These are phyloP conservation scores for Tubiluchus corallicola DNA, from an alignment of 2,888 invertebrate species.

Conservation along the genomic window DNA sequence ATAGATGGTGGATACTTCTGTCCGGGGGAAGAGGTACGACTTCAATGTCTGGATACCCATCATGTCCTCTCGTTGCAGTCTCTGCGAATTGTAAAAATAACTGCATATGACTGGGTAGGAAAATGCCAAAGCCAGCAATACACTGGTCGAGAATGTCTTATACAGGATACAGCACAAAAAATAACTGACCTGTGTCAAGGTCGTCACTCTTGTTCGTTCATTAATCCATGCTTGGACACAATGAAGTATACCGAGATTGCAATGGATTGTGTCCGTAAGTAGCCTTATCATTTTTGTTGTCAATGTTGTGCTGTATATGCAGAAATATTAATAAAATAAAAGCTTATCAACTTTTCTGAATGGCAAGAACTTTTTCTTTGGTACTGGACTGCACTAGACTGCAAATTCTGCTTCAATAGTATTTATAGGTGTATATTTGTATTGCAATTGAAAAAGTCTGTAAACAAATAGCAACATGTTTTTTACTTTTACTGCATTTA, in stretches of 20 bases:
- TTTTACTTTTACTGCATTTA: no score
- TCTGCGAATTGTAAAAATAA: not conserved
- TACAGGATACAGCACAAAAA: not conserved
- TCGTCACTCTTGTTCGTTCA: not conserved
- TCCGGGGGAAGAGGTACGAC: not conserved
- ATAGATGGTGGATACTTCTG: not conserved
- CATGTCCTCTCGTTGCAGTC: not conserved
- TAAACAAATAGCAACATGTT: no score
- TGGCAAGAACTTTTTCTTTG: no score
- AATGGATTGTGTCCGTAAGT: slow-evolving; percentile 1
- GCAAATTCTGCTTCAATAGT: no score
- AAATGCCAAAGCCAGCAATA: not conserved
- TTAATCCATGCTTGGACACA: not conserved
- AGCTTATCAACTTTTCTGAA: no score
- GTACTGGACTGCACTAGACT: no score
- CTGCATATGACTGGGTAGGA: not conserved
- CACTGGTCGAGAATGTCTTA: not conserved
- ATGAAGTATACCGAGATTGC: not conserved
- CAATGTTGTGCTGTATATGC: no score
- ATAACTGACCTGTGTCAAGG: no score
- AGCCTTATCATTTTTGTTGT: no score
- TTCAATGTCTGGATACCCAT: not conserved
- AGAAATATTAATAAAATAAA: no score
- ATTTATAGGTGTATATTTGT: no score
- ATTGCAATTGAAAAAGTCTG: no score